Conservation (phyloP, 2,888 invertebrate species). For the Tetrapedia diversipes region DNA sequence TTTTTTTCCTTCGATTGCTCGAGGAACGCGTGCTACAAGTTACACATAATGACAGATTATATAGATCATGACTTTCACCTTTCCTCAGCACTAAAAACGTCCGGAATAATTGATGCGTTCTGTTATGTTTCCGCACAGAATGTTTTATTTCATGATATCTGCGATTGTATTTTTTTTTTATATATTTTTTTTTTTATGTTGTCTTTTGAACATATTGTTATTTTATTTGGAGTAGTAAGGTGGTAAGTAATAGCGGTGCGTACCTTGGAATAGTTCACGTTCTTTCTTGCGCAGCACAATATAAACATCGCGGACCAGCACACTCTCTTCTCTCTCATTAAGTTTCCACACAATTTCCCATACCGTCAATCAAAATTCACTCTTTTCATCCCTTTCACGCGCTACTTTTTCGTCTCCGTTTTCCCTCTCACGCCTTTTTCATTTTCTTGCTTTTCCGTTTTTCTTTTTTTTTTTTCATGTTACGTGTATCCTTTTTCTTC, state of each 20-base stretch:
- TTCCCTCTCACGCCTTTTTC: slow-evolving; percentile 10
- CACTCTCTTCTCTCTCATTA: slow-evolving; percentile 58
- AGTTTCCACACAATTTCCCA: slow-evolving; percentile 40
- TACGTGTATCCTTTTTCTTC: not conserved
- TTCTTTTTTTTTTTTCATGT: too few species aligned
- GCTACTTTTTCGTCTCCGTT: slow-evolving; percentile 8
- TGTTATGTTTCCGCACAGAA: slow-evolving; percentile 79
- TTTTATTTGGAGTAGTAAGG: slow-evolving; percentile 80
- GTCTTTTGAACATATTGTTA: slow-evolving; percentile 79
- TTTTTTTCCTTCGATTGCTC: slow-evolving; percentile 25
- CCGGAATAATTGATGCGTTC: slow-evolving; percentile 82
- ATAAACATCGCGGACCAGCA: slow-evolving; percentile 82
- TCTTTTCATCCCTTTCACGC: slow-evolving; percentile 22
- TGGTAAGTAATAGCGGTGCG: slow-evolving; percentile 82
- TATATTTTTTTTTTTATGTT: slow-evolving; percentile 71
- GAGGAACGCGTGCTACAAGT: slow-evolving; percentile 58
- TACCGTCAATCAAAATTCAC: slow-evolving; percentile 55
- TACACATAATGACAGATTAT: not conserved
- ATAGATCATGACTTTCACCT: slow-evolving; percentile 80
- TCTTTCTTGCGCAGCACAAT: slow-evolving; percentile 83
- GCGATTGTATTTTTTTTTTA: slow-evolving; percentile 67
- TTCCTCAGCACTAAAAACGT: slow-evolving; percentile 84
- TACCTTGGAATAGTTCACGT: slow-evolving; percentile 83
- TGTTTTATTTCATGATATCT: slow-evolving; percentile 78
- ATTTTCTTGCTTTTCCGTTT: not conserved